Evolutionary conservation across 2,113 vertebrate species (phyloP).

Genomic region (Burhinus bistriatus): DNA sequence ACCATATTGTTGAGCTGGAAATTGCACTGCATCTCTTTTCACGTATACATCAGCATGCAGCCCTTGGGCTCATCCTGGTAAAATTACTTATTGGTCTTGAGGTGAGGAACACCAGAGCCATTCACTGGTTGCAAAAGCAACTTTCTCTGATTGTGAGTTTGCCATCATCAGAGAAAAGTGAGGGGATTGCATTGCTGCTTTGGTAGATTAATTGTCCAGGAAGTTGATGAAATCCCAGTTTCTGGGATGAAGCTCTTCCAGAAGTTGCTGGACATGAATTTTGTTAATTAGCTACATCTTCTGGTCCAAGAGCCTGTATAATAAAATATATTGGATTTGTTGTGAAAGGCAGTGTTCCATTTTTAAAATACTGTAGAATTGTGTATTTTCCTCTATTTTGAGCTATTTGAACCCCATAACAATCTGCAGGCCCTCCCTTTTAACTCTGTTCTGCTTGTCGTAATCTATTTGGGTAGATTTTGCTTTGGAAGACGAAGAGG

Average conservation of each 20-base stretch:
- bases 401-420: not conserved
- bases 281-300: not conserved
- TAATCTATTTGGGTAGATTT: not conserved
- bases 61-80: not conserved
- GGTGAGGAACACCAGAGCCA: not conserved
- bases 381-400: not conserved
- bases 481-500: constrained; percentile 54
- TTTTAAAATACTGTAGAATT: not conserved
- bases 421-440: not conserved
- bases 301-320: not conserved
- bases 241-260: not conserved
- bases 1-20: not conserved
- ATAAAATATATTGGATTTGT: not conserved
- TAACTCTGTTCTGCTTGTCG: not conserved
- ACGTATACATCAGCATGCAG: not conserved
- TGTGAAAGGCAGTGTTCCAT: not conserved
- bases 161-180: not conserved
- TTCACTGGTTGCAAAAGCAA: not conserved
- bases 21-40: not conserved
- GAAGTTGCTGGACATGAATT: not conserved
- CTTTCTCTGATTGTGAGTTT: not conserved
- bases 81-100: not conserved
- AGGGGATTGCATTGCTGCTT: not conserved
- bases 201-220: not conserved
- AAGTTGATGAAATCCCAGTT: not conserved